These are phyloP conservation scores for Anguilla obscura DNA, from an alignment of 2,797 vertebrate genomes.

Conservation along the genomic window DNA sequence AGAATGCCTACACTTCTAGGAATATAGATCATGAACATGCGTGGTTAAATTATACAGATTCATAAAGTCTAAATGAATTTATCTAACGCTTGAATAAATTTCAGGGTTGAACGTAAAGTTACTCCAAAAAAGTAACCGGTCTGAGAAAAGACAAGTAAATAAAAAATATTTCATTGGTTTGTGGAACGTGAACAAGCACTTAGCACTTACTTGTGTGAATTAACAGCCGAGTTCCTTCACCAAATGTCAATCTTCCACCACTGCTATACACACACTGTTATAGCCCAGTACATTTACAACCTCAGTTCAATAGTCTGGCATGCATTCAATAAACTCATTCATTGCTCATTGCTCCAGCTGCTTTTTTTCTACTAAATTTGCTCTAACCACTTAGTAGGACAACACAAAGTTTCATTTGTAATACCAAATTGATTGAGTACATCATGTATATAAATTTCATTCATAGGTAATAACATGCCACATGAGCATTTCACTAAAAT, in stretches of 20 bases:
- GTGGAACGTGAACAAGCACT: background rate
- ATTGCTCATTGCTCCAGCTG: background rate
- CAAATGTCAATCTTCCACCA: constrained; percentile 12
- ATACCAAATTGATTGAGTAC: too few relatives aligned
- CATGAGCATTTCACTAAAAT: too few relatives aligned
- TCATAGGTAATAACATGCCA: background rate
- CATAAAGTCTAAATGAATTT: background rate
- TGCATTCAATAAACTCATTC: background rate
- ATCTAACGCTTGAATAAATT: too few relatives aligned
- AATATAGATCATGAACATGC: background rate
- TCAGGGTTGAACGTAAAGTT: background rate
- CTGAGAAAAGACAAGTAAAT: background rate
- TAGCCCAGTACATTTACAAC: background rate
- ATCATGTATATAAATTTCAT: too few relatives aligned
- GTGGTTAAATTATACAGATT: background rate
- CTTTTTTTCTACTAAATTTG: background rate
- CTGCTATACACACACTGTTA: constrained; percentile 17
- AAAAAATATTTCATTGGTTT: background rate
- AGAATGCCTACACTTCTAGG: background rate
- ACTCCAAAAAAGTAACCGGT: background rate
- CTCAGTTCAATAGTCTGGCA: background rate
- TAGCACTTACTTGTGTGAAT: constrained; percentile 48
- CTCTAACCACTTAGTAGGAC: background rate
- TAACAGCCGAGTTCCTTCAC: constrained; percentile 2
- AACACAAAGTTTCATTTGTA: background rate